Conservation (phyloP, 2,888 invertebrate genomes). For the Apamea sordens region DNA sequence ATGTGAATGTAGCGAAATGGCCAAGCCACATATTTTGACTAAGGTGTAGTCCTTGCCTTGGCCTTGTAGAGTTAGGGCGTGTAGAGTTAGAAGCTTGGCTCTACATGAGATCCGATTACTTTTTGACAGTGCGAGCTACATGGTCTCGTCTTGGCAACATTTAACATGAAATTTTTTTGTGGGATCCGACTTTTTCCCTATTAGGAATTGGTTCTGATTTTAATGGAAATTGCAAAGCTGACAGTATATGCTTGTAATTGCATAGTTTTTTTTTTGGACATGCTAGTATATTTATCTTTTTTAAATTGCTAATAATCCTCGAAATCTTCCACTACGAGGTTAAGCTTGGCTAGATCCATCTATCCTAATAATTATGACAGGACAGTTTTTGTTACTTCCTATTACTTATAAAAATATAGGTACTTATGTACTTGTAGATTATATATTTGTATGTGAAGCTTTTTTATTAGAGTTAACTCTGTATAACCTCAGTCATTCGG, state of each 20-base stretch:
- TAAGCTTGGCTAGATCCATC: neutral
- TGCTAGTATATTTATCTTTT: neutral
- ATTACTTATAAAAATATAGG: neutral
- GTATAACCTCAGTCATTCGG: slow-evolving; percentile 12
- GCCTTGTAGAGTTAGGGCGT: too few relatives aligned
- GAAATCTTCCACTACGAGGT: neutral
- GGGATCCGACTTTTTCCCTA: neutral
- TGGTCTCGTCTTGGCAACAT: too few relatives aligned
- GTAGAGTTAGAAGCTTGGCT: too few relatives aligned
- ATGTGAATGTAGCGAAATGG: too few relatives aligned
- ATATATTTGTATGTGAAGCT: neutral
- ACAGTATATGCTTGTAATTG: neutral
- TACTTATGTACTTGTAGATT: neutral
- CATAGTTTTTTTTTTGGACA: neutral
- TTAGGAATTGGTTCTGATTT: neutral
- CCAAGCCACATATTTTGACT: too few relatives aligned
- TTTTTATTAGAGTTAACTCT: slow-evolving; percentile 12
- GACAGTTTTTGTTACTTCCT: neutral
- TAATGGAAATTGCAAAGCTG: neutral
- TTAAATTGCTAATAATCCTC: neutral
- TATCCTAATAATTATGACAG: neutral
- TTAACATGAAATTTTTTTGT: too few relatives aligned
- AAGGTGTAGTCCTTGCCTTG: too few relatives aligned
- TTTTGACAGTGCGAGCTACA: too few relatives aligned
- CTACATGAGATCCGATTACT: too few relatives aligned